Conservation (phyloP, 2,113 vertebrate genomes). For the Herpailurus yagouaroundi region DNA sequence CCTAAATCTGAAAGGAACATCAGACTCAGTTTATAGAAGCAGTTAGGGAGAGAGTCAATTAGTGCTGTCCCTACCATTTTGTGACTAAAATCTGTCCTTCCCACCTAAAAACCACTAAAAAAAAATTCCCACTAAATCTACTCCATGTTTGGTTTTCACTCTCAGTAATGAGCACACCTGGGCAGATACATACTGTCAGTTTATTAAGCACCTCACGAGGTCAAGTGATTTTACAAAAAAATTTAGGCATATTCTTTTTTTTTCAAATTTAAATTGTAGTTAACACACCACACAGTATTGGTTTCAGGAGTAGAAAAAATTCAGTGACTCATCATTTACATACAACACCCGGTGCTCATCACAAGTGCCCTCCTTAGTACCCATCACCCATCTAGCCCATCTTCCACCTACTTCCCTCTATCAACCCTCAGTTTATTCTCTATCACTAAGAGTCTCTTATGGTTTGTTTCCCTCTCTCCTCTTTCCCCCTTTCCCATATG, state of each 20-base stretch:
- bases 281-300: no score
- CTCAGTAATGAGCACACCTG: not conserved
- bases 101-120: not conserved
- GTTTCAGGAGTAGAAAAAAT: no score
- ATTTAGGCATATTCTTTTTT: not conserved
- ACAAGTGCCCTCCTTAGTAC: no score
- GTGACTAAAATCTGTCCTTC: not conserved
- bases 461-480: no score
- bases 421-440: no score
- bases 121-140: not conserved
- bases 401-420: no score
- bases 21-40: not conserved
- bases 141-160: not conserved
- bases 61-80: not conserved
- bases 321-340: no score
- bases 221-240: slow-evolving; percentile 59
- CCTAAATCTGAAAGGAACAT: not conserved
- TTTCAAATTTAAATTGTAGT: no score
- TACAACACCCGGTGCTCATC: no score
- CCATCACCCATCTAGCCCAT: no score
- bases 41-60: not conserved
- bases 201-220: not conserved
- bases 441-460: no score
- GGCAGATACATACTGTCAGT: not conserved
- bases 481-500: no score